Evolutionary conservation across 2,888 invertebrate genomes (phyloP), one percentile per base, ranked within the genome.

Genomic region (Microchrysa polita): DNA sequence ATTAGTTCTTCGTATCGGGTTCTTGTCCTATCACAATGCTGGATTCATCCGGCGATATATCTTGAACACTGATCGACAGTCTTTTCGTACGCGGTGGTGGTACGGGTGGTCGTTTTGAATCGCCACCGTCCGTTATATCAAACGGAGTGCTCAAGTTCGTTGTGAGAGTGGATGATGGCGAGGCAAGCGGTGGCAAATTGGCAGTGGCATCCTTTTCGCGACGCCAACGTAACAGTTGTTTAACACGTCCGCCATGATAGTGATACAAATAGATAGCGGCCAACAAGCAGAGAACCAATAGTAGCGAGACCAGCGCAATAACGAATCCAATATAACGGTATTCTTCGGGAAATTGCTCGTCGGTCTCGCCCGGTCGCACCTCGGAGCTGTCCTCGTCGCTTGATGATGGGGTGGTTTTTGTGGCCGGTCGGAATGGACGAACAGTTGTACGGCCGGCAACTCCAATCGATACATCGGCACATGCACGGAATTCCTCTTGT

Each of bases 401-500:
- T 74, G 76, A 72, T 77, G 78, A 74, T 85, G 85, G 75, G 77
- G 79, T 42, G 79, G 80, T 40, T 76, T 77, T 74, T 74, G 74
- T 77, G 84, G 81, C 78, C 1, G 82, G 83, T 16, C 80, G 79
- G 67, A 79, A 83, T 80, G 81, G 87, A 83, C 80, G 87, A 82
- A 80, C 79, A 65, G 80, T 86, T 5, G 86, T 76, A 83, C 69
- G 87, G 82, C 77, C 84, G 82, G 79, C 87, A 83, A 81, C 81
- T 1, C 90, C 90, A 52, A 95, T 90, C 16, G 91, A 87, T 59
- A 94, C 90, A 80, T 95, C 95, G 0, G 95, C 91, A 78, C 95
- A 95, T 0, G 93, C 92, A 20, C 95, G 88, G 80, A 95, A 95
- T 80, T 95, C 94, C 82, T 95, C 95, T 81, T 95, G 95, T 0